Evolutionary conservation across 2,113 vertebrate genomes (phyloP).

Genomic region (Ibidorhyncha struthersii): DNA sequence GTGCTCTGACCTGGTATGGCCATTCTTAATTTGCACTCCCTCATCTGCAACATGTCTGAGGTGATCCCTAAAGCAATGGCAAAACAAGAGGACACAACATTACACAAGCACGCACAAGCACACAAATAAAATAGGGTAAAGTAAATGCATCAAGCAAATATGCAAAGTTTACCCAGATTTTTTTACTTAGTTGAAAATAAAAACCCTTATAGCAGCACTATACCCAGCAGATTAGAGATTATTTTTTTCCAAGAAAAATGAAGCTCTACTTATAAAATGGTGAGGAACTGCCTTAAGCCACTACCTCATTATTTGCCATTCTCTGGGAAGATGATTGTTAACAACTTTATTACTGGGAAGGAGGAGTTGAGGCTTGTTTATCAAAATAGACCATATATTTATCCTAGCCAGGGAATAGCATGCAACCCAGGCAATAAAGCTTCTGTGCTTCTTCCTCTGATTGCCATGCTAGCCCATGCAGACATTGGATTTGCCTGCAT

Average conservation of each 20-base stretch:
- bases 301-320: not conserved
- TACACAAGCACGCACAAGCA: not conserved
- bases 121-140: not conserved
- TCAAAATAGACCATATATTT: not conserved
- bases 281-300: not conserved
- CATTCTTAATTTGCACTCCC: not conserved
- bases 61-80: not conserved
- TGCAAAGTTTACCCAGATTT: not conserved
- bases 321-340: not conserved
- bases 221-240: not conserved
- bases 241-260: not conserved
- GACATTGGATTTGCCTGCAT: not conserved
- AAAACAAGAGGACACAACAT: not conserved
- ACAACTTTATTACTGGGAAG: not conserved
- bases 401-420: not conserved
- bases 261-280: not conserved
- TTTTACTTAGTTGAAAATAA: not conserved
- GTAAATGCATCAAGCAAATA: not conserved
- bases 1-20: fast-evolving
- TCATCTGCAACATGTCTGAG: fast-evolving
- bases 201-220: not conserved
- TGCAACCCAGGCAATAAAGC: not conserved
- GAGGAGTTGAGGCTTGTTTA: not conserved
- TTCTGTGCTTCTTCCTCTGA: not conserved
- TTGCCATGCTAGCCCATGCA: not conserved